phyloP scores from a whole-genome alignment of 2,888 invertebrate genomes.

The Coronaproctus castanopsis region DNA sequence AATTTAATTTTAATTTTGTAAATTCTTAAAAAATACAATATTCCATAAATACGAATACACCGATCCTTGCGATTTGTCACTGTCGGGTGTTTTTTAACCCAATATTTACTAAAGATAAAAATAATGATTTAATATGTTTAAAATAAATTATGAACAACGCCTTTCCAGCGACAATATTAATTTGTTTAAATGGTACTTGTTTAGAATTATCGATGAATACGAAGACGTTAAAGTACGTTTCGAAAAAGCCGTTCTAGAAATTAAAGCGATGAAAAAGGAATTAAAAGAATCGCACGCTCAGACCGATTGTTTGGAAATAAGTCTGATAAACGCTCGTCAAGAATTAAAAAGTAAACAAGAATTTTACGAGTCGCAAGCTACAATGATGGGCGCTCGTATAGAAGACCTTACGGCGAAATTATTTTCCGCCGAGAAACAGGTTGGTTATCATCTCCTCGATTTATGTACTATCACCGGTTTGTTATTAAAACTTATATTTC shows the following conservation, averaged over 20 bases:
- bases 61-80: too few relatives aligned
- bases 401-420: slow-evolving; percentile 66
- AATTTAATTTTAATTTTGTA: too few relatives aligned
- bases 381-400: slow-evolving; percentile 60
- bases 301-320: slow-evolving; percentile 58
- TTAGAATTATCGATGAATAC: slow-evolving; percentile 55
- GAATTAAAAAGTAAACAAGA: slow-evolving; percentile 44
- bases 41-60: too few relatives aligned
- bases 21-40: too few relatives aligned
- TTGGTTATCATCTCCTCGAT: too few relatives aligned
- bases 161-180: neutral
- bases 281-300: slow-evolving; percentile 56
- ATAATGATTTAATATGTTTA: too few relatives aligned
- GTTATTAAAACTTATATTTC: neutral
- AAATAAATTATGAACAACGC: too few relatives aligned
- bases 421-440: slow-evolving; percentile 59
- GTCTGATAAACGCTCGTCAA: slow-evolving; percentile 51
- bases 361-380: slow-evolving; percentile 46
- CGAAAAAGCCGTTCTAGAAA: slow-evolving; percentile 63
- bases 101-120: too few relatives aligned
- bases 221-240: slow-evolving; percentile 53
- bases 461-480: neutral
- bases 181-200: too few relatives aligned
- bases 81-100: too few relatives aligned
- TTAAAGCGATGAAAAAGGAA: slow-evolving; percentile 60